Base-by-base conservation (phyloP, 2,113 vertebrate species). In the Condylura cristata region DNA sequence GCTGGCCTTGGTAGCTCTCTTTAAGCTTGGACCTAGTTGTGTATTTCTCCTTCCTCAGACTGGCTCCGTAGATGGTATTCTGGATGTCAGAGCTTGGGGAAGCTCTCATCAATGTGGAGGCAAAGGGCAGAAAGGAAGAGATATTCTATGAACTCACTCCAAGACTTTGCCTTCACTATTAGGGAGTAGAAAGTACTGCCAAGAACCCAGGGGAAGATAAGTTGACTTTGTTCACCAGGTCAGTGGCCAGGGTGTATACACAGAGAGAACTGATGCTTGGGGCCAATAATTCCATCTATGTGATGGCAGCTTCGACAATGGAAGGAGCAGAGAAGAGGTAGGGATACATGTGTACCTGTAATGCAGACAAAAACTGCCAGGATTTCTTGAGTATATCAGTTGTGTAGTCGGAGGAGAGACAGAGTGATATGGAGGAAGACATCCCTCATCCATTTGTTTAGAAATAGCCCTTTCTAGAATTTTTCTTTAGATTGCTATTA, bases 131-230 rank as follows among this genome's bases (percentile, higher is more conserved):
- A 28, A 48, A 53, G 1, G 37, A 90, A 81, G 24, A 1, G 20
- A 3, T 17, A 26, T 2, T 1, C 0, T 30, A 30, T 10, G 30
- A 12, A 12, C 5, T 14, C 17, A 34, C 17, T 18, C 4, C 16
- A 53, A 46, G 41, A 12, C 46, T 26, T 39, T n/a, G 30, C 12
- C 28, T 63, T 68, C 9, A 8, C n/a, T 46, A 44, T 41, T 56
- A 41, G 22, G 30, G 34, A 56, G 28, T 3, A n/a, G 10, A n/a
- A 16, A 51, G 4, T 11, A 18, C 9, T 71, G n/a, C 17, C 34
- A 12, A 41, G 58, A 28, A 44, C 51, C 16, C 41, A 84, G 39
- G 56, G 26, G 3, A 6, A n/a, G 24, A 11, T 3, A 82, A 9
- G 5, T n/a, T 6, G 16, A 76, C 6, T 81, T 74, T 63, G 20